Base-by-base conservation (phyloP, 2,113 vertebrate genomes). In the Catagonus wagneri region DNA sequence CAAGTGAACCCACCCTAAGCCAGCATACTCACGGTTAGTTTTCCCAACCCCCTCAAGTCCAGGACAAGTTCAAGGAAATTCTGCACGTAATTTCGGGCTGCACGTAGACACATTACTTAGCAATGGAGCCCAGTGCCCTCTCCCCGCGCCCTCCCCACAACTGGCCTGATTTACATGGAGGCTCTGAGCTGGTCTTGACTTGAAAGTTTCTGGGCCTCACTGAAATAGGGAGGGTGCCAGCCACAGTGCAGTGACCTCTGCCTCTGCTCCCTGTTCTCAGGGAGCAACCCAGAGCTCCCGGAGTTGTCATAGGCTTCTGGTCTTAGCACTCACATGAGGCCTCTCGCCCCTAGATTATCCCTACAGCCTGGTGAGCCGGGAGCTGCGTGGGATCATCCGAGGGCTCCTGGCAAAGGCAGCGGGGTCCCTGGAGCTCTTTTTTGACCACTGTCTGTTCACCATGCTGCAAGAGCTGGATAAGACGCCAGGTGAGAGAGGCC, bases 391-490 rank as follows among this genome's bases (percentile, higher is more conserved):
- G 6, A 97, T 99, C 78, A 99, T 99, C 96, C 98, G 98, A 54
- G 97, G 98, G 11, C 98, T 99, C 36, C 98, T 99, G 36, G 98
- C 91, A 0, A 98, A 97, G 69, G 98, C 99, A 0, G 96, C 98
- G 0, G 94, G 98, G 0, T 90, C 97, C 29, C 98, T 99, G 98
- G 99, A 99, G 86, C 99, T 99, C 80, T 99, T 99, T 98, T 99
- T 99, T 0, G 99, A 99, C 97, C 99, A 99, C 98, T 99, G 99
- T 84, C 93, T 99, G 71, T 99, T 99, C 89, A 99, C 98, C 7
- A 99, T 99, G 99, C 98, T 99, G 86, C 98, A 99, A 95, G 99
- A 99, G 96, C 98, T 99, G 98, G 99, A 99, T 97, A 99, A 99
- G 93, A 98, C 98, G 19, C 91, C 99, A 88, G 99, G 99, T 99